Evolutionary conservation across 2,888 invertebrate genomes (phyloP), one percentile per base, ranked within the genome.

Genomic region (Cenopis cana): DNA sequence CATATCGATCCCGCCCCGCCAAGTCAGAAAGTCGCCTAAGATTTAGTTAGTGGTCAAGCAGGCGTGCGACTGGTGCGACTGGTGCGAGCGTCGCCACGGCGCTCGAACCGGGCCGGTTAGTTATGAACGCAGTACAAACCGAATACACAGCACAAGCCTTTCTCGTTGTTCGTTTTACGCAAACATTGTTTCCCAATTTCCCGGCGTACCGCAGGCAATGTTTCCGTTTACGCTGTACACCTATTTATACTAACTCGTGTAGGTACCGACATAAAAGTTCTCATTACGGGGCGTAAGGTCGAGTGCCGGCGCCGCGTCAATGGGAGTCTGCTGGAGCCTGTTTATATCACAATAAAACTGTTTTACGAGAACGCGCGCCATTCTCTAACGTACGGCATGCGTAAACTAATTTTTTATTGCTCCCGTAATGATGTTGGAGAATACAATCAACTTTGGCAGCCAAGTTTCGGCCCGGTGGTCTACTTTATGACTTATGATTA

Each of bases 311-410:
- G 76, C 74, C 76, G 78, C 85, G 82, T 87, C 87, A 86, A 87
- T 85, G 85, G 78, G 73, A 80, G 82, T 82, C 84, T 85, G 75
- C 76, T 76, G 77, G 78, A 76, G 77, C 78, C 79, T 84, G 84
- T 87, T 87, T 86, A 88, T 82, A 81, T 74, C 79, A 82, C 85
- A 83, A 85, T 88, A 88, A 87, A 86, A 84, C 76, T 79, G 81
- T 78, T 87, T 87, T 86, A 88, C 82, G 84, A 84, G 78, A 77
- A 79, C 76, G 77, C 77, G 75, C 76, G 78, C 81, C 76, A 77
- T 77, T 77, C 78, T 75, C 77, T 76, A 77, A 78, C 71, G 66
- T 71, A 71, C 73, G 75, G 68, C 66, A 72, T 71, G 79, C 75
- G 73, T 76, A 75, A 78, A 71, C 78, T 77, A 77, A 73, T 76